Evolutionary conservation across 2,113 vertebrate genomes (phyloP).

Genomic region (Oreocharis arfaki): DNA sequence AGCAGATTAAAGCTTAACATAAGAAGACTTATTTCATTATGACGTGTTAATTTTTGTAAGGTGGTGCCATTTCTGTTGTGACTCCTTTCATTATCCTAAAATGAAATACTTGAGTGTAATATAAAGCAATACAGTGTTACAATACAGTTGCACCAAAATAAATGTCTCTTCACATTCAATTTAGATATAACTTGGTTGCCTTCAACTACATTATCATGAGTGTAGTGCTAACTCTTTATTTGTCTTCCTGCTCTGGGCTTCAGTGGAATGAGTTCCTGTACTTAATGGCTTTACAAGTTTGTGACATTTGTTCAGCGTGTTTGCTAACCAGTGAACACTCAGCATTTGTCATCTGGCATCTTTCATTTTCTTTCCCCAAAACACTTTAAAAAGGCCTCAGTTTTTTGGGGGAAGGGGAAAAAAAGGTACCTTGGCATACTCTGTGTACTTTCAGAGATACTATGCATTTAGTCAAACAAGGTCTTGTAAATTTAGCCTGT

Average conservation of each 20-base stretch:
- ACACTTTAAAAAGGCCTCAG: background rate
- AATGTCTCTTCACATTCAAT: background rate
- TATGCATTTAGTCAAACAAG: background rate
- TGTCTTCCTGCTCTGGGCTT: slow-evolving; percentile 28
- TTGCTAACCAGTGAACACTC: slow-evolving; percentile 38
- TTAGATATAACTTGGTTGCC: background rate
- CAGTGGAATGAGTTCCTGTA: slow-evolving; percentile 8
- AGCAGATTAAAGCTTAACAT: background rate
- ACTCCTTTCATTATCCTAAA: background rate
- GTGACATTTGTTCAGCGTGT: slow-evolving; percentile 34
- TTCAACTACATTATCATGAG: background rate
- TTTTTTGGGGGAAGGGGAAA: background rate
- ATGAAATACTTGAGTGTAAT: background rate
- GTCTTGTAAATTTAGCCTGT: background rate
- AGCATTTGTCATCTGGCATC: slow-evolving; percentile 37
- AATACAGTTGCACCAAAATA: background rate
- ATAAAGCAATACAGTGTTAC: background rate
- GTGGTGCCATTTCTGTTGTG: background rate
- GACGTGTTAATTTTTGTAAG: background rate
- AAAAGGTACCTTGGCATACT: background rate
- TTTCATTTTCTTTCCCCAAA: slow-evolving; percentile 6
- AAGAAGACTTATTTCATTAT: background rate
- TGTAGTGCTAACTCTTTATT: background rate
- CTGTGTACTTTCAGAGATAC: background rate
- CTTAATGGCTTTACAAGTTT: slow-evolving; percentile 34